Base-by-base conservation (phyloP, 2,113 vertebrate genomes). In the Isichthys henryi region DNA sequence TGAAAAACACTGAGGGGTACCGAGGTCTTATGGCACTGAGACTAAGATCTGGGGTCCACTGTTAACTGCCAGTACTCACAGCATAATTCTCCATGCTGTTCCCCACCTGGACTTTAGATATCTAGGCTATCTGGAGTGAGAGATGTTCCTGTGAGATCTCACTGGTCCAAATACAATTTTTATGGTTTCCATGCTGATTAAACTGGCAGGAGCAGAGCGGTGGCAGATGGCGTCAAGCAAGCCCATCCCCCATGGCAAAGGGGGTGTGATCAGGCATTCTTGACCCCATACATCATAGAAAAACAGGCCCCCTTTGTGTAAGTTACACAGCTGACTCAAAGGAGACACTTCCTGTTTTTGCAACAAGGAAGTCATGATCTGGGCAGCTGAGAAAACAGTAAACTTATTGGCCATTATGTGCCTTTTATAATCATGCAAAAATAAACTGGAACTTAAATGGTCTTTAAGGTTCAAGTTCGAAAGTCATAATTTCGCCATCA, bases 381-480 rank as follows among this genome's bases (percentile, higher is more conserved):
- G 77, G 23, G 50, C 50, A 56, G 88, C n/a, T 48, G n/a, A 35
- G 52, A 2, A 17, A 11, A 77, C n/a, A 92, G 91, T 90, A 89
- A 46, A 83, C 56, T 8, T 62, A 35, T 58, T 17, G 7, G n/a
- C 2, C 27, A 9, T 46, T 70, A 49, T 85, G 8, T 85, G 8
- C 19, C 13, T 56, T 52, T 88, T 82, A 53, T 21, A 53, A 35
- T 46, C 39, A 23, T n/a, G 35, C 7, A 66, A 62, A 43, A 56
- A 87, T 23, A 56, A 53, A 86, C 48, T 49, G 48, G 83, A 86
- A 1, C 13, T 86, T 6, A 50, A 49, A 27, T 31, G 43, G 10
- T n/a, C 3, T 85, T 62, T 62, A 62, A 62, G 58, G 58, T 66
- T n/a, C n/a, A 66, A 66, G 62, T 27, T 5, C 19, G 1, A 43